These are phyloP conservation scores for Istiophorus platypterus DNA, from an alignment of 2,113 vertebrate genomes.

Conservation along the genomic window DNA sequence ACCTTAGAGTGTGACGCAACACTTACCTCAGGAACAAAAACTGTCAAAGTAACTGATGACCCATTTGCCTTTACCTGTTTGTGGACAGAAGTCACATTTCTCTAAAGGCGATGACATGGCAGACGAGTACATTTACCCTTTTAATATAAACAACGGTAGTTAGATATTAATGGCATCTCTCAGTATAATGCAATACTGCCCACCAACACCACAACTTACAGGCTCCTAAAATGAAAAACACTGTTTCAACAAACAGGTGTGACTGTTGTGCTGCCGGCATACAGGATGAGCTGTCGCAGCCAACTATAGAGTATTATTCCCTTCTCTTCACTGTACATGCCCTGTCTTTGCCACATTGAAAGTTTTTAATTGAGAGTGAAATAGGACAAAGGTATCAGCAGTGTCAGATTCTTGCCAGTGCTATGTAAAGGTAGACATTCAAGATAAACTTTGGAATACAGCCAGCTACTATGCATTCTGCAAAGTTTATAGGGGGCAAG, in stretches of 20 bases:
- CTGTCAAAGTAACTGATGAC: not conserved
- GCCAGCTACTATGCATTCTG: slow-evolving; percentile 45
- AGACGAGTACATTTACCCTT: not conserved
- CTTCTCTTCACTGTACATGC: not conserved
- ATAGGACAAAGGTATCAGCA: slow-evolving; percentile 30
- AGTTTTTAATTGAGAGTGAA: slow-evolving; percentile 35
- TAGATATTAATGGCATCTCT: not conserved
- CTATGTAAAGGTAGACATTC: slow-evolving; percentile 75
- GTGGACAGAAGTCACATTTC: not conserved
- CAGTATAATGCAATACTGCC: not conserved
- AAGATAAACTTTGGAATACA: slow-evolving; percentile 60
- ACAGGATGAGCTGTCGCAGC: not conserved
- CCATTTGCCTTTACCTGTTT: not conserved
- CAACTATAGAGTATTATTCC: slow-evolving; percentile 6
- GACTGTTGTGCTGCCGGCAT: not conserved
- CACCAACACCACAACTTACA: not conserved
- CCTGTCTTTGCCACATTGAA: not conserved
- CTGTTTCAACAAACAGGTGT: not conserved
- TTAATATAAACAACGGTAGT: not conserved
- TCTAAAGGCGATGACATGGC: no score
- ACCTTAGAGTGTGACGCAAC: not conserved
- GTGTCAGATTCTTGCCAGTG: slow-evolving; percentile 43
- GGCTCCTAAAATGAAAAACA: not conserved
- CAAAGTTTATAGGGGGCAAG: not conserved
- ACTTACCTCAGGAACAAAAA: not conserved